Conservation (phyloP, 2,113 vertebrate species). For the Lota lota region DNA sequence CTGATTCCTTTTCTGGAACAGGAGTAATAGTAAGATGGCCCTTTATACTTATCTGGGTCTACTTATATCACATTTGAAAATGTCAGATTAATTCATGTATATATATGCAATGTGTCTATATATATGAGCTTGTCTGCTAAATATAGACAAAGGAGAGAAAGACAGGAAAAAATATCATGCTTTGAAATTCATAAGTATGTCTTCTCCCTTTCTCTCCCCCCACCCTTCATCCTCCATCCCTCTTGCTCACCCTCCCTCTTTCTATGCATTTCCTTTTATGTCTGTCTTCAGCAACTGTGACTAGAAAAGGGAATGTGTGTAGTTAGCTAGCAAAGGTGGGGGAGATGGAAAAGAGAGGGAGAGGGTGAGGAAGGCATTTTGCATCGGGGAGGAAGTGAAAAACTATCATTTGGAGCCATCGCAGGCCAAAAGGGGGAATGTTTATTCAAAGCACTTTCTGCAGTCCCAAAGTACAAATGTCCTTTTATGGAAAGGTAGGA, state of each 20-base stretch:
- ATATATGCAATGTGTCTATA: not conserved
- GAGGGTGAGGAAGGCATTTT: not conserved
- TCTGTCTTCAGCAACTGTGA: not conserved
- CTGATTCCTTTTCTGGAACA: too few relatives aligned
- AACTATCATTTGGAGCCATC: not conserved
- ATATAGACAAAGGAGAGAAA: slow-evolving; percentile 40
- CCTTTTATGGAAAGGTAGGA: not conserved
- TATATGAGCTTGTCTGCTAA: slow-evolving; percentile 42
- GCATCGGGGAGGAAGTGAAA: not conserved
- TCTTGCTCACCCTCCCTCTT: not conserved
- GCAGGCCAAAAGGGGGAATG: not conserved
- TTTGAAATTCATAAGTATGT: not conserved
- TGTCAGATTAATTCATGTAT: too few relatives aligned
- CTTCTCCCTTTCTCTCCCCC: not conserved
- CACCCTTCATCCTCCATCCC: not conserved
- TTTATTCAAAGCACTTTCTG: not conserved
- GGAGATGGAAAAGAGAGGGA: not conserved
- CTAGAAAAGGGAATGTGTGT: not conserved
- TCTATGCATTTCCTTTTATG: slow-evolving; percentile 1
- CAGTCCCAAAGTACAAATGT: not conserved
- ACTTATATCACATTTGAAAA: too few relatives aligned
- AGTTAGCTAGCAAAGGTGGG: not conserved
- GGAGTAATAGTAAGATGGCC: too few relatives aligned
- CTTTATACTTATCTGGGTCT: too few relatives aligned
- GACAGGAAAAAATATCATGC: slow-evolving; percentile 4